A percentile compares a stretch with the other conserved stretches of the same genome.
phyloP scores from a whole-genome alignment of 2,888 invertebrate genomes.

The Palloptera scutellata region DNA sequence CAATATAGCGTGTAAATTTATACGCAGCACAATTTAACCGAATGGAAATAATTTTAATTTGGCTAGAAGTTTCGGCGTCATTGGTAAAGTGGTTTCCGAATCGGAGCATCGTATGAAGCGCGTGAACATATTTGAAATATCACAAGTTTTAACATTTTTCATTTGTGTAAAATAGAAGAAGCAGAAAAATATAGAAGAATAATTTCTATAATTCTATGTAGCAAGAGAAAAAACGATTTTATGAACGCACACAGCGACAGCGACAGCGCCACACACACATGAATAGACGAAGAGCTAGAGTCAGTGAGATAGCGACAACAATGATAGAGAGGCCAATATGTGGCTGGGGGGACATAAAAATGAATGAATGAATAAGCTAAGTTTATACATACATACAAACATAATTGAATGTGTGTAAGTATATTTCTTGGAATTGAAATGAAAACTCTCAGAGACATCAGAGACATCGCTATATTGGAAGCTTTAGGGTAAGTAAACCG shows the following conservation, averaged over 20 bases:
- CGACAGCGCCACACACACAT: not conserved
- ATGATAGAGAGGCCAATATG: too few relatives aligned
- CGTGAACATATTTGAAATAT: conserved; percentile 34
- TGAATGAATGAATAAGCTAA: too few relatives aligned
- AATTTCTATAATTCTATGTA: not conserved
- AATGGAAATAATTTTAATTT: conserved; percentile 29
- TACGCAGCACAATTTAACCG: too few relatives aligned
- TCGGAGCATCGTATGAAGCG: conserved; percentile 10
- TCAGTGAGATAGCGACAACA: too few relatives aligned
- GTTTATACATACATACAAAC: too few relatives aligned
- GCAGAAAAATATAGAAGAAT: not conserved
- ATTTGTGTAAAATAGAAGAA: conserved; percentile 7
- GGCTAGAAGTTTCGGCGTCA: conserved; percentile 33
- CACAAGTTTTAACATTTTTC: conserved; percentile 32
- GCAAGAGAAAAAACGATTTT: not conserved
- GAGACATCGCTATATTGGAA: too few relatives aligned
- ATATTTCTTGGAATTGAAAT: too few relatives aligned
- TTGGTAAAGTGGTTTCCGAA: not conserved
- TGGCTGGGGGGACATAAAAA: not conserved
- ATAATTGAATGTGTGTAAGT: too few relatives aligned
- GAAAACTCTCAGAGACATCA: too few relatives aligned
- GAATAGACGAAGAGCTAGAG: not conserved
- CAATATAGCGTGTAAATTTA: not conserved
- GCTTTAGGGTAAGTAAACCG: too few relatives aligned
- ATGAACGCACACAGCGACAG: not conserved